phyloP scores from a whole-genome alignment of 2,888 invertebrate species.

The Pinctada fucata region DNA sequence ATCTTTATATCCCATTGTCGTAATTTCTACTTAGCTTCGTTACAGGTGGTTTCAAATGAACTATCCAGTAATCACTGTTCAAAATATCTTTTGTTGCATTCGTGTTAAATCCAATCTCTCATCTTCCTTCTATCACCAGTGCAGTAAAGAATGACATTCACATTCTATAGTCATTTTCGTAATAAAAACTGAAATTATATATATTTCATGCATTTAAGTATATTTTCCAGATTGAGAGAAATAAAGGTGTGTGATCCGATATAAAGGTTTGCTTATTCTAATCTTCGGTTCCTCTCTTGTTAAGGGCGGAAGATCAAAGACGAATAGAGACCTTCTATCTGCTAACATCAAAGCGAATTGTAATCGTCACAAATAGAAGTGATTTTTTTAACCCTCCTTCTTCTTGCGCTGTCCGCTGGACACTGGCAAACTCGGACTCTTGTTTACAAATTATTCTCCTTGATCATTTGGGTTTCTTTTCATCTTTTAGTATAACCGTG shows the following conservation, averaged over 20 bases:
- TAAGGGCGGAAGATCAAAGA: conserved; percentile 8
- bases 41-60: too few species aligned
- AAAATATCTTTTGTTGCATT: too few species aligned
- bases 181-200: too few species aligned
- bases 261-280: background rate
- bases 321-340: background rate
- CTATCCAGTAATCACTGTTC: too few species aligned
- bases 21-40: too few species aligned
- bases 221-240: background rate
- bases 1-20: too few species aligned
- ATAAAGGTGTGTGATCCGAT: background rate
- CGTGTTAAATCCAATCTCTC: too few species aligned
- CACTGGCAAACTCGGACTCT: conserved; percentile 20
- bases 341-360: conserved; percentile 19
- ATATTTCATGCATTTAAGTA: background rate
- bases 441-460: conserved; percentile 18
- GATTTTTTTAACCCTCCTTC: conserved; percentile 4
- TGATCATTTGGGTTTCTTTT: conserved; percentile 23
- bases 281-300: conserved; percentile 7
- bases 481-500: conserved; percentile 25
- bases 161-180: too few species aligned
- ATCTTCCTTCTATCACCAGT: too few species aligned
- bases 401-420: too few species aligned
- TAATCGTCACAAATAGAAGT: conserved; percentile 7
- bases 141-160: too few species aligned